Evolutionary conservation across 2,888 invertebrate genomes (phyloP).

Genomic region (Entomobrya multifasciata): DNA sequence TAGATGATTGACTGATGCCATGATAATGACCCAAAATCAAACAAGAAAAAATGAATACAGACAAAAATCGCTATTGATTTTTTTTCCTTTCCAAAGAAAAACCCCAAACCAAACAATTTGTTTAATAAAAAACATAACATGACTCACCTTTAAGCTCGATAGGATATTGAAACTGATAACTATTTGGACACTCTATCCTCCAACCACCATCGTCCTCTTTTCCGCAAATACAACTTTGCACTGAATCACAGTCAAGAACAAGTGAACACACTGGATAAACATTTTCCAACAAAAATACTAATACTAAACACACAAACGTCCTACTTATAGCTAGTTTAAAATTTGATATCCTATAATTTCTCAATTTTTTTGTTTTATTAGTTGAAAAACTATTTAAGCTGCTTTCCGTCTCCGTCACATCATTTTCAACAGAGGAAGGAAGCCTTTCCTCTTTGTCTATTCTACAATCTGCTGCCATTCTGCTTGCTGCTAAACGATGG

Average conservation of each 20-base stretch:
- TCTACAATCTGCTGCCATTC: conserved; percentile 64
- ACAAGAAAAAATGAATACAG: neutral
- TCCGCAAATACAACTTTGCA: conserved; percentile 63
- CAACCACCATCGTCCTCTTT: conserved; percentile 61
- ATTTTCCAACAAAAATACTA: conserved; percentile 7
- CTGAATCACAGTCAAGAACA: conserved; percentile 62
- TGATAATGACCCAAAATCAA: neutral
- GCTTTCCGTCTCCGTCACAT: neutral
- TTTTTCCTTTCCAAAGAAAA: too few relatives aligned
- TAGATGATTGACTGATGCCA: neutral
- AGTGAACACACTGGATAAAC: conserved; percentile 61
- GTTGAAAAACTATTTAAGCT: neutral
- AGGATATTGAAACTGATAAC: conserved; percentile 51
- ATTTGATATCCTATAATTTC: neutral
- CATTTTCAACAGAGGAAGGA: neutral
- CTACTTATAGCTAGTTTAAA: neutral
- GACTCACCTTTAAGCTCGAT: conserved; percentile 73
- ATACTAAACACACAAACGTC: neutral
- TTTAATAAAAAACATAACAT: neutral
- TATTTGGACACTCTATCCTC: conserved; percentile 75
- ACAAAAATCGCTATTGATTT: neutral
- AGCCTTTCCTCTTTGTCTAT: conserved; percentile 8
- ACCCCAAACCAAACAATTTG: too few relatives aligned
- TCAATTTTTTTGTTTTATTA: neutral
- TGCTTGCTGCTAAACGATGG: neutral